Evolutionary conservation across 2,888 invertebrate species (phyloP).

Genomic region (Mycalesis mineus): DNA sequence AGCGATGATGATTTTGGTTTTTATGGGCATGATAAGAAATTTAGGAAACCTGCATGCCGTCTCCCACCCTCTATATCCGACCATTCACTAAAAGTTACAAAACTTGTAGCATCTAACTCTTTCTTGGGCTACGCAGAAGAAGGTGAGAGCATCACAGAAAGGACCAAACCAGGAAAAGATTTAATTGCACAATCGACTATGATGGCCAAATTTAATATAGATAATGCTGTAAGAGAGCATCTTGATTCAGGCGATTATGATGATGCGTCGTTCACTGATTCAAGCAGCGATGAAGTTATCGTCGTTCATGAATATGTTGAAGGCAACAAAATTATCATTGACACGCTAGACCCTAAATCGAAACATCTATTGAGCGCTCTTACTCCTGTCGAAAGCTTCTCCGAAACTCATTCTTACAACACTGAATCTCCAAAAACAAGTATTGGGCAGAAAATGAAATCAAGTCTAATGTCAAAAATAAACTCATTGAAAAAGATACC

Average conservation of each 20-base stretch:
- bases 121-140: constrained; percentile 63
- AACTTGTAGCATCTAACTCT: constrained; percentile 59
- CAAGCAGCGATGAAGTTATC: constrained; percentile 64
- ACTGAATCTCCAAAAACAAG: constrained; percentile 24
- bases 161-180: constrained; percentile 54
- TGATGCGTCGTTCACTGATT: constrained; percentile 62
- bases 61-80: constrained; percentile 60
- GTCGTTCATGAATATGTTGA: constrained; percentile 47
- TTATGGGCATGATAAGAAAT: constrained; percentile 70
- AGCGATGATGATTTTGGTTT: constrained; percentile 68
- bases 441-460: constrained; percentile 17
- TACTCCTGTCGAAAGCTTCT: constrained; percentile 11
- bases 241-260: constrained; percentile 65
- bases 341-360: constrained; percentile 22
- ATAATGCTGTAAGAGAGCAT: constrained; percentile 60
- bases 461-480: constrained; percentile 26
- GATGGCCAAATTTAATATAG: constrained; percentile 70
- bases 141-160: constrained; percentile 57
- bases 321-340: constrained; percentile 27
- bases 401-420: constrained; percentile 4
- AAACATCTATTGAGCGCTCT: constrained; percentile 14
- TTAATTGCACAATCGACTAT: constrained; percentile 63
- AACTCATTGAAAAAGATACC: constrained; percentile 28
- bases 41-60: constrained; percentile 63
- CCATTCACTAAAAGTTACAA: constrained; percentile 56